Conservation (phyloP, 1,140 invertebrate species). For the Listronotus oregonensis region DNA sequence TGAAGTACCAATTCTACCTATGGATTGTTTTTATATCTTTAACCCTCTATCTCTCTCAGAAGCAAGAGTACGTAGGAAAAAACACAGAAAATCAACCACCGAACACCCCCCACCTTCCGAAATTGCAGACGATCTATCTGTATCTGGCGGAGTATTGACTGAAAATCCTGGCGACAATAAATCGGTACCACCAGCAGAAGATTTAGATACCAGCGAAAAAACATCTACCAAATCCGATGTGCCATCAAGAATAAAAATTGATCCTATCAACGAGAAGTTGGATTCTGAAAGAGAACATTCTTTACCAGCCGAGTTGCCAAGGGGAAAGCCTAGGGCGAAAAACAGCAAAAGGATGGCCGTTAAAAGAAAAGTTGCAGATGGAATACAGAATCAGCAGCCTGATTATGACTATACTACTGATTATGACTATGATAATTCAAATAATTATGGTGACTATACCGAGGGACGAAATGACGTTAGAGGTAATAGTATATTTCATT, state of each 20-base stretch:
- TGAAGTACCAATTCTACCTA: conserved; percentile 30
- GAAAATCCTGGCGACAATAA: neutral
- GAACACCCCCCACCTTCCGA: neutral
- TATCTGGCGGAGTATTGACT: neutral
- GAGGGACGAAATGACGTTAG: conserved; percentile 1
- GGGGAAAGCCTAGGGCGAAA: conserved; percentile 5
- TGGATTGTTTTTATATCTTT: conserved; percentile 33
- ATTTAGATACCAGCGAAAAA: neutral
- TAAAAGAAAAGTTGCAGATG: conserved; percentile 20
- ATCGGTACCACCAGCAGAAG: neutral
- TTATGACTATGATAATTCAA: conserved; percentile 22
- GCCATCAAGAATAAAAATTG: conserved; percentile 10
- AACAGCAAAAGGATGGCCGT: conserved; percentile 5
- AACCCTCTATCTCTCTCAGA: conserved; percentile 33
- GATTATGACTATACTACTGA: conserved; percentile 35
- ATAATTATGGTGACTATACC: conserved; percentile 34
- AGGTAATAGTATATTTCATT: too few species aligned
- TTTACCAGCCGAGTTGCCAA: conserved; percentile 1
- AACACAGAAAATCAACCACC: conserved; percentile 26
- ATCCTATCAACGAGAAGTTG: neutral
- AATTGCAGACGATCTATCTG: neutral
- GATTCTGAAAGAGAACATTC: neutral
- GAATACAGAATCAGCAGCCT: conserved; percentile 44
- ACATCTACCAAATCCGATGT: conserved; percentile 20
- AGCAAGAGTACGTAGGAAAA: conserved; percentile 42